Evolutionary conservation across 2,888 invertebrate genomes (phyloP), one percentile per base, ranked within the genome.

Genomic region (Xestia rhomboidea): DNA sequence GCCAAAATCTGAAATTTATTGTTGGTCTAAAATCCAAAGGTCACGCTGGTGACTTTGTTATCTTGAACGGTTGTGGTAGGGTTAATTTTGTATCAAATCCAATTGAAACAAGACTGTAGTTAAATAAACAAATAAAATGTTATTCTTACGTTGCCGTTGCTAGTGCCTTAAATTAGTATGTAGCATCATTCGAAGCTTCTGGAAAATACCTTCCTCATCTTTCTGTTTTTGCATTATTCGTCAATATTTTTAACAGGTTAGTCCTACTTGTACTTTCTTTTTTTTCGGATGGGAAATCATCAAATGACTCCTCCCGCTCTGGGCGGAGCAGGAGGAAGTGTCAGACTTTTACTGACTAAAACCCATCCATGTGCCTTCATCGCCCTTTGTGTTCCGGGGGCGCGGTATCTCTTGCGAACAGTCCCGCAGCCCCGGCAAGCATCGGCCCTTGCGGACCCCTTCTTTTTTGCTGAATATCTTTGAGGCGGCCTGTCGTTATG

Each of bases 1-100:
- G 46, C 21, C 66, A 68, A 74, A 82, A 76, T 64, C 2, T 69
- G 7, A 67, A 34, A 60, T 34, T 85, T 72, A 85, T 71, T 79
- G 24, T 64, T 54, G 27, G 57, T 41, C 11, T 30, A n/a, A 44
- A 49, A 24, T 51, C 11, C 18, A 62, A 34, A 21, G 51, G 8
- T 63, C 5, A 27, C 51, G 24, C 5, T 38, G n/a, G 44, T 63
- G 44, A 1, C 18, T 68, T 77, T 1, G 10, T 18, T 21, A 49
- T 71, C 15, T 51, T 73, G 18, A 4, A 34, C 15, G 13, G 21
- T 34, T n/a, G 34, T 57, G n/a, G 30, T 15, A 30, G 21, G 8
- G 0, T 38, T 44, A 11, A 5, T 27, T 62, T n/a, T 51, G 0
- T 27, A 49, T 30, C 7, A n/a, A 51, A 54, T n/a, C 7, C 4